phyloP scores from a whole-genome alignment of 2,888 invertebrate species.

The Nephrotoma guestfalica region DNA sequence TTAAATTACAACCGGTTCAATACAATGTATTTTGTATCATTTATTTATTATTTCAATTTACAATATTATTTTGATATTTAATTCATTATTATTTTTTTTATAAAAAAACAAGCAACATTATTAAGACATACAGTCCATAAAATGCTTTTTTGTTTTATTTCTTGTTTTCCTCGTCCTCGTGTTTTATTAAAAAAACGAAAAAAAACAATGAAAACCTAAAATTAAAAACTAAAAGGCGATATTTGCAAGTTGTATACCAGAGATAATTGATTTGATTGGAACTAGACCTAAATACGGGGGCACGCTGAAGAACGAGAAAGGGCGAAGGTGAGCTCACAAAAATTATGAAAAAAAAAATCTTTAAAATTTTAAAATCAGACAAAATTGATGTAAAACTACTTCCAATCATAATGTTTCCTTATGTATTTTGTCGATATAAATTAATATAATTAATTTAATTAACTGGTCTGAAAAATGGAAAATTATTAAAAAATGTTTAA shows the following conservation, averaged over 20 bases:
- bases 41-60: not conserved
- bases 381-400: not conserved
- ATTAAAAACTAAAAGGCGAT: conserved; percentile 61
- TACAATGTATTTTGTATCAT: not conserved
- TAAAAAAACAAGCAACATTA: conserved; percentile 4
- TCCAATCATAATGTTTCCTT: not conserved
- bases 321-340: conserved; percentile 84
- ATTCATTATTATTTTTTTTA: not conserved
- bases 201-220: not conserved
- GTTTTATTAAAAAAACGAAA: conserved; percentile 1
- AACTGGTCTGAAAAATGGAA: conserved; percentile 2
- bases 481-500: not conserved
- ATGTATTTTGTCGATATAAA: not conserved
- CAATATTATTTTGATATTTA: not conserved
- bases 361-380: conserved; percentile 9
- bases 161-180: conserved; percentile 10
- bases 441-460: not conserved
- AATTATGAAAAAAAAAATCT: conserved; percentile 13
- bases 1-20: not conserved
- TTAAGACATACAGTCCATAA: conserved; percentile 7
- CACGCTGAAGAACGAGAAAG: conserved; percentile 99
- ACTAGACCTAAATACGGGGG: conserved; percentile 99
- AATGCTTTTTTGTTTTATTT: conserved; percentile 10
- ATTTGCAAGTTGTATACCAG: conserved; percentile 99
- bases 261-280: conserved; percentile 99